Base-by-base conservation (phyloP, 2,797 vertebrate species). In the Vespertilio murinus region DNA sequence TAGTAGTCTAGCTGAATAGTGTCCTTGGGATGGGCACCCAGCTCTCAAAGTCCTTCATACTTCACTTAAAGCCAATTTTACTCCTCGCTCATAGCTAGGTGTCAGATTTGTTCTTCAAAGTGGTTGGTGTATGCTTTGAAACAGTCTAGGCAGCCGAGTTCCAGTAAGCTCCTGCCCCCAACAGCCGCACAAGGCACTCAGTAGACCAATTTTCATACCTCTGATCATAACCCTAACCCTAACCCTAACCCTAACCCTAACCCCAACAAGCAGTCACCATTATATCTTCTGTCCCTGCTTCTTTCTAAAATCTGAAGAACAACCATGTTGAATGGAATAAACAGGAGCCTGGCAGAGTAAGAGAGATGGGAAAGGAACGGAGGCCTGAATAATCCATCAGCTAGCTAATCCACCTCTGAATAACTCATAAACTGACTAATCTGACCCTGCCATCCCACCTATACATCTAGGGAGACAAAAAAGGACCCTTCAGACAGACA, bases 391-490 rank as follows among this genome's bases (percentile, higher is more conserved):
- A 86, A 93, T 56, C 95, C 90, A 91, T 92, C 88, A 75, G n/a
- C 69, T 88, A 89, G 23, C 87, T 95, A 96, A 95, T 88, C 78
- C 69, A 59, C 30, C 52, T 71, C 59, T 94, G 87, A 94, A 95
- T 95, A 95, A 97, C 95, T 94, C 59, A 96, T 88, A 82, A 90
- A 54, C 30, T 73, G 88, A 88, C 80, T 96, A 95, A 94, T 94
- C 90, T 54, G 30, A 79, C 65, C 91, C 81, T 52, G 59, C 86
- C 74, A 52, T 79, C 45, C 92, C 12, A 59, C 45, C 70, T 92
- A n/a, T 84, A 82, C 52, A 70, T 79, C 88, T 90, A 84, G 70
- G 67, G 81, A 88, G 95, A 71, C 47, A 71, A 69, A 88, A 88
- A 92, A 88, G n/a, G n/a, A 70, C 38, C 74, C 87, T 94, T 77